A percentile compares a stretch with the other conserved stretches of the same genome.
Conservation (phyloP, 2,888 invertebrate species). For the Hypercompe scribonia region DNA sequence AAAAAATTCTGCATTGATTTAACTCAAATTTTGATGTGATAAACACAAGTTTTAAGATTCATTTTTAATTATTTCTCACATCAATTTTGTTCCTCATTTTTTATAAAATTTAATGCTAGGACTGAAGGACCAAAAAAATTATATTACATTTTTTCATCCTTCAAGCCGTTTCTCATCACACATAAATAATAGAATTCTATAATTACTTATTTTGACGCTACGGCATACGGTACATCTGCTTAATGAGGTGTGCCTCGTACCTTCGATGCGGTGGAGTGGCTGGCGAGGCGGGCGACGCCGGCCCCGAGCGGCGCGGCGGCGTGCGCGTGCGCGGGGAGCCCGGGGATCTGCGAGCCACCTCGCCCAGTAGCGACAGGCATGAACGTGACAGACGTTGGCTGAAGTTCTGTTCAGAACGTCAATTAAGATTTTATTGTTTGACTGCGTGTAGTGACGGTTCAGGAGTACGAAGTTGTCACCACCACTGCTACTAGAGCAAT, state of each 20-base stretch:
- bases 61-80: too few species aligned
- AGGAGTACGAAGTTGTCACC: too few species aligned
- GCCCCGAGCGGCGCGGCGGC: slow-evolving; percentile 54
- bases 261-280: slow-evolving; percentile 67
- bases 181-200: neutral
- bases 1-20: too few species aligned
- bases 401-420: slow-evolving; percentile 72
- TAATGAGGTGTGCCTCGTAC: slow-evolving; percentile 34
- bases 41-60: too few species aligned
- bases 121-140: neutral
- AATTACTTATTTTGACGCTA: neutral
- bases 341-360: slow-evolving; percentile 76
- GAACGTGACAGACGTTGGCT: slow-evolving; percentile 82
- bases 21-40: neutral
- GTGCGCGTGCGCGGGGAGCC: slow-evolving; percentile 54
- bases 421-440: neutral
- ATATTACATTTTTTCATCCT: neutral
- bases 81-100: too few species aligned
- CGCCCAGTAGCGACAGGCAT: slow-evolving; percentile 78
- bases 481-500: too few species aligned
- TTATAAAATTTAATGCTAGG: too few species aligned
- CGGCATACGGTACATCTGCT: neutral
- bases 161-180: neutral
- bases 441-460: neutral
- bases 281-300: slow-evolving; percentile 60